Evolutionary conservation across 2,113 vertebrate genomes (phyloP).

Genomic region (Etia nguti): DNA sequence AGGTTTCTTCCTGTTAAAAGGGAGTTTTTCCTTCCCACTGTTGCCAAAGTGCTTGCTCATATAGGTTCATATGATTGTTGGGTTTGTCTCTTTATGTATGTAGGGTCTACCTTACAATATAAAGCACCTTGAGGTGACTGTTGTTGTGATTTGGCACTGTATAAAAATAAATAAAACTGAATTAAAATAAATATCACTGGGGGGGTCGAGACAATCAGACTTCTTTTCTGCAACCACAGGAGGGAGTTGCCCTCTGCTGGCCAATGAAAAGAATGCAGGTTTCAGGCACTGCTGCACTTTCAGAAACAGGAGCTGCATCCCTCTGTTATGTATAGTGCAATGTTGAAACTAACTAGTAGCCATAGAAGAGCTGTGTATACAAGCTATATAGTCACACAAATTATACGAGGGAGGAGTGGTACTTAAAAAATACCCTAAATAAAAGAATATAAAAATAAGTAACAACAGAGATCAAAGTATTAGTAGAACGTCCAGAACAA

Average conservation of each 20-base stretch:
- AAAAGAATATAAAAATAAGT: not conserved
- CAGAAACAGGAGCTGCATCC: not conserved
- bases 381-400: not conserved
- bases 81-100: not conserved
- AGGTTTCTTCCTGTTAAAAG: not conserved
- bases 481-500: not conserved
- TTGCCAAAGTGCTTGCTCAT: rapidly evolving
- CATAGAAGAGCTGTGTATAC: not conserved
- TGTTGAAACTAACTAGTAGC: not conserved
- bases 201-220: not conserved
- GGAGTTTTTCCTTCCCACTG: not conserved
- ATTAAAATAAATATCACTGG: not conserved
- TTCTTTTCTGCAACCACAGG: not conserved
- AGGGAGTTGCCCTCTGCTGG: not conserved
- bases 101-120: not conserved
- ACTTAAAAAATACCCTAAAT: not conserved
- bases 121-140: not conserved
- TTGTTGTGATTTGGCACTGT: not conserved
- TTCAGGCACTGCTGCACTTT: not conserved
- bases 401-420: rapidly evolving
- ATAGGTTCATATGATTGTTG: rapidly evolving
- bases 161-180: not conserved
- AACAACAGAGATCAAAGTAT: not conserved
- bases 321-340: not conserved
- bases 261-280: not conserved